phyloP scores from a whole-genome alignment of 2,113 vertebrate species.

The Macquaria ambigua region DNA sequence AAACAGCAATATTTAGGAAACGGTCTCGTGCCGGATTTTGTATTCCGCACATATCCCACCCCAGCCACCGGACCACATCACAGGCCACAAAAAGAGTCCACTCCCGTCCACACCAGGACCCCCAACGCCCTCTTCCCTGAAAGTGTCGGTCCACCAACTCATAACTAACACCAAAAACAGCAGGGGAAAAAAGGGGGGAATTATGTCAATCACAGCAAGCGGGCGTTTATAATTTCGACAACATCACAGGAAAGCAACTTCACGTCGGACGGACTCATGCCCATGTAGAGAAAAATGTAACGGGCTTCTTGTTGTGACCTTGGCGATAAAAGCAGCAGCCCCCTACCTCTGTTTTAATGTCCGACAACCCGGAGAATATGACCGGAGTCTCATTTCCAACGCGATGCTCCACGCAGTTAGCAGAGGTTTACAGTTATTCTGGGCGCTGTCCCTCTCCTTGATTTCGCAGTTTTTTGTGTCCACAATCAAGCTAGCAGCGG shows the following conservation, averaged over 20 bases:
- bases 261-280: constrained; percentile 59
- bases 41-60: constrained; percentile 62
- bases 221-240: constrained; percentile 39
- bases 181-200: not conserved
- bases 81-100: constrained; percentile 67
- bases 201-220: constrained; percentile 17
- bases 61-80: constrained; percentile 59
- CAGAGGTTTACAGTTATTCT: constrained; percentile 73
- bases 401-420: constrained; percentile 56
- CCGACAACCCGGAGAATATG: constrained; percentile 25
- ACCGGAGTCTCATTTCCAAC: constrained; percentile 62
- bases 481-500: constrained; percentile 30
- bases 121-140: not conserved
- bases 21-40: constrained; percentile 58
- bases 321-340: constrained; percentile 32
- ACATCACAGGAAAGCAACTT: constrained; percentile 73
- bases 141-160: not conserved
- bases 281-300: constrained; percentile 48
- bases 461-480: constrained; percentile 81
- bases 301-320: constrained; percentile 56
- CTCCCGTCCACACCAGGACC: constrained; percentile 46
- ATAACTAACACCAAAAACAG: not conserved
- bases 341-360: constrained; percentile 67
- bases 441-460: constrained; percentile 83
- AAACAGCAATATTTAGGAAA: constrained; percentile 46